Evolutionary conservation across 2,797 vertebrate genomes (phyloP).

Genomic region (Kryptopterus vitreolus): DNA sequence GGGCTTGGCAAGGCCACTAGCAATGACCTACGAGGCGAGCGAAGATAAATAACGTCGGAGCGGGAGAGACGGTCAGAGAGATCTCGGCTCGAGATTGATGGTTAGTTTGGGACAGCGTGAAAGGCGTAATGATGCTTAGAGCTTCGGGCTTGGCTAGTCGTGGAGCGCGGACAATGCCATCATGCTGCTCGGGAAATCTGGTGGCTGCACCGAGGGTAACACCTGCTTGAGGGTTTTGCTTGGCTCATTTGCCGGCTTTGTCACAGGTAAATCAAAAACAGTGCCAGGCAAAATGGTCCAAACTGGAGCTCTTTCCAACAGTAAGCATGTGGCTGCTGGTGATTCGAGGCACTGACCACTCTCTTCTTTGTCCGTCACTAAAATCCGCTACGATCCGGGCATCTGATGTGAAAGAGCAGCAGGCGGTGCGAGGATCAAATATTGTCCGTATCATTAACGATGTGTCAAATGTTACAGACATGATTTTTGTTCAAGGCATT

Average conservation of each 20-base stretch:
- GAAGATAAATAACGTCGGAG: constrained; percentile 44
- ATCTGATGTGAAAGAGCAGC: too few species aligned
- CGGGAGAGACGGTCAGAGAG: constrained; percentile 41
- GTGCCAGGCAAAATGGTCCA: constrained; percentile 39
- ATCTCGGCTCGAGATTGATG: constrained; percentile 48
- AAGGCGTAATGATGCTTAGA: constrained; percentile 54
- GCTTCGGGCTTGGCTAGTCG: constrained; percentile 39
- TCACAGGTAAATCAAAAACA: constrained; percentile 45
- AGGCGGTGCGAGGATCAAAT: not conserved
- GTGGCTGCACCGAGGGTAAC: constrained; percentile 37
- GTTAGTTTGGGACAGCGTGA: constrained; percentile 43
- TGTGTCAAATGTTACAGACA: too few species aligned
- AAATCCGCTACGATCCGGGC: not conserved
- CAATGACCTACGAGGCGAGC: constrained; percentile 38
- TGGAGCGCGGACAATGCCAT: constrained; percentile 39
- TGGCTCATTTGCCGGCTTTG: constrained; percentile 48
- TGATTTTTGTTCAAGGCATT: too few species aligned
- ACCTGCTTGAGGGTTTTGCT: constrained; percentile 49
- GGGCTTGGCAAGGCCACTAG: constrained; percentile 34
- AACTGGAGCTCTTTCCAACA: constrained; percentile 39
- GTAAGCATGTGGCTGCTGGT: constrained; percentile 35
- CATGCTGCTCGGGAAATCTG: constrained; percentile 44
- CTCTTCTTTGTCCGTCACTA: not conserved
- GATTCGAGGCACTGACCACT: not conserved
- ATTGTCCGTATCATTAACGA: too few species aligned